These are phyloP conservation scores for Folsomia candida DNA, from an alignment of 2,888 invertebrate genomes.

Conservation along the genomic window DNA sequence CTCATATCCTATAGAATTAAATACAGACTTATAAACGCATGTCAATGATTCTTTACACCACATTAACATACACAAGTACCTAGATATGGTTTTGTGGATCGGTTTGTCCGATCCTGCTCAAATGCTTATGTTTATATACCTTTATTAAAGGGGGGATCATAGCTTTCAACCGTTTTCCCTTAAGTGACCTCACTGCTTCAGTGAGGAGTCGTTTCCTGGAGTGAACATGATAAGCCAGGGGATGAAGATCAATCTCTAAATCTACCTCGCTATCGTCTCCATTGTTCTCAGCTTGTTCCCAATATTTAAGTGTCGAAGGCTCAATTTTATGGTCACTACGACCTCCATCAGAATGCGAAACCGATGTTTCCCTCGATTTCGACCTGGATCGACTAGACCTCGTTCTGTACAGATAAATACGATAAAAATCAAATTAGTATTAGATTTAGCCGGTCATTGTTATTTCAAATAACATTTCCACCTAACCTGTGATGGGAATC, in stretches of 20 bases:
- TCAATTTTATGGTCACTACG: not conserved
- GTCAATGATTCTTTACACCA: too few relatives aligned
- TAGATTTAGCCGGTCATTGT: too few relatives aligned
- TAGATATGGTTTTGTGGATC: too few relatives aligned
- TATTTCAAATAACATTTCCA: too few relatives aligned
- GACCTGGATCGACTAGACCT: conserved; percentile 1
- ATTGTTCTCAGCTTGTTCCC: not conserved
- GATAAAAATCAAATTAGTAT: too few relatives aligned
- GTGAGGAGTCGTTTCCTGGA: conserved; percentile 54
- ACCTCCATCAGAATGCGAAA: too few relatives aligned
- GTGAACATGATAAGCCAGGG: conserved; percentile 54
- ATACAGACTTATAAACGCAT: too few relatives aligned
- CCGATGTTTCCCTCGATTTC: not conserved
- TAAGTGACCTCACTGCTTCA: conserved; percentile 55
- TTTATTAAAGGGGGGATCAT: conserved; percentile 56
- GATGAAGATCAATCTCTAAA: conserved; percentile 53
- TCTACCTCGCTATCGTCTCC: conserved; percentile 53
- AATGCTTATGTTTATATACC: conserved; percentile 53
- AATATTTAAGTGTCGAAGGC: not conserved
- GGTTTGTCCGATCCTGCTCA: too few relatives aligned
- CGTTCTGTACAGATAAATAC: too few relatives aligned
- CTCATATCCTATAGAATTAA: not conserved
- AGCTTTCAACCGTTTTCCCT: conserved; percentile 54
- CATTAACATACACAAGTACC: too few relatives aligned
- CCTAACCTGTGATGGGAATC: not conserved